Percentiles rank a stretch among this genome's conserved stretches.
Conservation (phyloP, 2,113 vertebrate genomes). For the Cervus canadensis region DNA sequence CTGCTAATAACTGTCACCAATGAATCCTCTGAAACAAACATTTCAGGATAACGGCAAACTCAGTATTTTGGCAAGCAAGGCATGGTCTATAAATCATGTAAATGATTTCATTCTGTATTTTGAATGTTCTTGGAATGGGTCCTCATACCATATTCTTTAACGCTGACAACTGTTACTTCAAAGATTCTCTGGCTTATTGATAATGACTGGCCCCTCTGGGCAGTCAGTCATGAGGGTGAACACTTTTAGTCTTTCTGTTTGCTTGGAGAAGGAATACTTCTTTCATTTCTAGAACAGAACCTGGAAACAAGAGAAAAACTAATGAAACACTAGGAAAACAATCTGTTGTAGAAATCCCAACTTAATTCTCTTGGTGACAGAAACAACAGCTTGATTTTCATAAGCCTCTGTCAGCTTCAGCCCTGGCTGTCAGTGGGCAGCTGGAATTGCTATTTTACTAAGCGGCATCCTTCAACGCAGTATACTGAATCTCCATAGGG, state of each 20-base stretch:
- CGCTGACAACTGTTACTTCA: not conserved
- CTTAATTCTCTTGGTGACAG: not conserved
- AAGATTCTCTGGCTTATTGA: not conserved
- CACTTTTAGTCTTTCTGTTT: not conserved
- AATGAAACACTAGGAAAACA: not conserved
- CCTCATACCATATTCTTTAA: not conserved
- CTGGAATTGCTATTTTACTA: not conserved
- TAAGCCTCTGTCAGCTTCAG: not conserved
- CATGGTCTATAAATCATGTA: not conserved
- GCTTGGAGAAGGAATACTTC: not conserved
- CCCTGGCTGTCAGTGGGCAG: not conserved
- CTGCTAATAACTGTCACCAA: not conserved
- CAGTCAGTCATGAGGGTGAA: not conserved
- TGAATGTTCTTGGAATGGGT: not conserved
- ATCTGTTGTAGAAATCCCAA: not conserved
- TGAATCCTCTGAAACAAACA: not conserved
- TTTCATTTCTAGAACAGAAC: not conserved
- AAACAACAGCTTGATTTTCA: not conserved
- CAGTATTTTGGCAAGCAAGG: not conserved
- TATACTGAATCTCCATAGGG: not conserved
- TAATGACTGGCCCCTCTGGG: not conserved
- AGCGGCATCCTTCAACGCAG: accelerated
- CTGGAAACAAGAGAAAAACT: not conserved
- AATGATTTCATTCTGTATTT: not conserved
- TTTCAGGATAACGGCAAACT: not conserved